Base-by-base conservation (phyloP, 2,797 vertebrate species). In the Karalla daura region DNA sequence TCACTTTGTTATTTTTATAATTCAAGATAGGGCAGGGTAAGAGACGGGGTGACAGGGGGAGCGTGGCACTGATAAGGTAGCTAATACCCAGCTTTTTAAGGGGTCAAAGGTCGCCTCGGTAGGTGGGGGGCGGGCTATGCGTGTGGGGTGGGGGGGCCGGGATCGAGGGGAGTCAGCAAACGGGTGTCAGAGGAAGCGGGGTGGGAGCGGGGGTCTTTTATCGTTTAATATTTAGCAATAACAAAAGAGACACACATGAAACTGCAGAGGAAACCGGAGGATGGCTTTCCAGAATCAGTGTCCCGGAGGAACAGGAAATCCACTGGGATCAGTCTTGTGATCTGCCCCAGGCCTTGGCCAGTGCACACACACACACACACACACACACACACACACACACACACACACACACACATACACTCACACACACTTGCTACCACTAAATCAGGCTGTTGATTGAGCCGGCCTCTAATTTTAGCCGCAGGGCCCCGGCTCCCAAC, bases 371-470 rank as follows among this genome's bases (percentile, higher is more conserved):
- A 63, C 66, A 70, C 56, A 62, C 56, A 60, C 58, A 64, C 54
- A 49, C 74, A 77, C 63, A 65, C 45, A 63, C 62, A 53, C 62
- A 54, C 39, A 41, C 33, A 44, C 28, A 53, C 61, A 63, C 66
- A 70, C 56, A 62, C 56, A 60, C 58, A 64, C 54, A 49, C 74
- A 77, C 63, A 65, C 45, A 63, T 59, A 53, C 62, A 54, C 59
- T 45, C 49, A 70, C 52, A 74, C 70, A 77, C 78, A 78, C 64
- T 80, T 73, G 73, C 60, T 75, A 45, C 76, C 72, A 76, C 76
- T 81, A 88, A 89, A 91, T 93, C 89, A 88, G 86, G 80, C 54
- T 75, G 93, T 77, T 94, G 94, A 95, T 90, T 91, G 94, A 95
- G 90, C 80, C 76, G 68, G 60, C 76, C 65, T 72, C 92, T 95